Evolutionary conservation across 2,797 vertebrate species (phyloP).

Genomic region (Synanceia verrucosa): DNA sequence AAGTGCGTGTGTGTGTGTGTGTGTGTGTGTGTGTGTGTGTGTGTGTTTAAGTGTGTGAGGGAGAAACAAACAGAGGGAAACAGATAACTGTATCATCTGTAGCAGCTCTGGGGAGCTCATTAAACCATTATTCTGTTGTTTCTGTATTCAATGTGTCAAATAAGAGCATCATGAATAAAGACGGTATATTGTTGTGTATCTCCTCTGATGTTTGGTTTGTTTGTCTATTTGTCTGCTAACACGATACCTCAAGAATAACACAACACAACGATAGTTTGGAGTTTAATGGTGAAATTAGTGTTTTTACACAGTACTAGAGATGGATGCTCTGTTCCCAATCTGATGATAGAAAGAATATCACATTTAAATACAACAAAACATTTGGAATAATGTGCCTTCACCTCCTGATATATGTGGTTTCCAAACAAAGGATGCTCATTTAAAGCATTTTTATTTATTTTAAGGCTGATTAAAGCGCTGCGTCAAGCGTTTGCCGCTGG

Average conservation of each 20-base stretch:
- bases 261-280: not conserved
- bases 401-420: not conserved
- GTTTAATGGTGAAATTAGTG: not conserved
- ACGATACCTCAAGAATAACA: not conserved
- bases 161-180: slow-evolving; percentile 65
- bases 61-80: not conserved
- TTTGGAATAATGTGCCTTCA: not conserved
- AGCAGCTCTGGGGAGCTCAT: slow-evolving; percentile 72
- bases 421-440: not conserved
- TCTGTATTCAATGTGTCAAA: slow-evolving; percentile 67
- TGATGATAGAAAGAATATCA: not conserved
- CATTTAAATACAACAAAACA: not conserved
- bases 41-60: not conserved
- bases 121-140: slow-evolving; percentile 58
- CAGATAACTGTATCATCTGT: slow-evolving; percentile 55
- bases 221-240: not conserved
- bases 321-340: no score
- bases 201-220: not conserved
- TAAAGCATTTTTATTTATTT: no score
- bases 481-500: not conserved
- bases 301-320: not conserved
- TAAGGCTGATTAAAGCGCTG: not conserved
- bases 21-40: slow-evolving; percentile 31
- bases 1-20: slow-evolving; percentile 17
- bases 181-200: slow-evolving; percentile 65